These are phyloP conservation scores for Epirrita christyi DNA, from an alignment of 2,888 invertebrate species.

Conservation along the genomic window DNA sequence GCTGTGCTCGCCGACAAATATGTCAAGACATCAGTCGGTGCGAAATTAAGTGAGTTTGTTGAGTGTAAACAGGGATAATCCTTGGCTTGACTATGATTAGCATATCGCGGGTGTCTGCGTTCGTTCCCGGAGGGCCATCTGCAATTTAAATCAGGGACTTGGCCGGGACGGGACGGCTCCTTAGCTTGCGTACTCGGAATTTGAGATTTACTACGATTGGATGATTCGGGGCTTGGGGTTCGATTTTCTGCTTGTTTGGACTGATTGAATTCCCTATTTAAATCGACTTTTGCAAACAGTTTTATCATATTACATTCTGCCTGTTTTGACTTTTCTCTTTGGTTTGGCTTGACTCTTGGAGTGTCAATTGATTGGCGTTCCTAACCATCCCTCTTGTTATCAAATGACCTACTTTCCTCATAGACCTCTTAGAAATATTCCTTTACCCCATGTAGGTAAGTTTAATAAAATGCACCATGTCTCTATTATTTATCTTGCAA, in stretches of 20 bases:
- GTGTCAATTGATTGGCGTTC: conserved; percentile 14
- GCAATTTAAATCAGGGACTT: conserved; percentile 84
- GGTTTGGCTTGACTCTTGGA: conserved; percentile 32
- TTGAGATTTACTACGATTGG: conserved; percentile 81
- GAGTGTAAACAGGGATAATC: conserved; percentile 85
- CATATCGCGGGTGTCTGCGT: conserved; percentile 83
- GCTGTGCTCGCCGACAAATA: conserved; percentile 54
- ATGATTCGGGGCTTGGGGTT: conserved; percentile 81
- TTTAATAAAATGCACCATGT: conserved; percentile 22
- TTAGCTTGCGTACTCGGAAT: conserved; percentile 78
- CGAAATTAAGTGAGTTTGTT: conserved; percentile 84
- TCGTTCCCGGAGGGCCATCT: conserved; percentile 76
- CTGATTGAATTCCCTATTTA: conserved; percentile 77
- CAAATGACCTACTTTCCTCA: neutral
- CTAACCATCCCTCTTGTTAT: neutral
- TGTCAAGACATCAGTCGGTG: conserved; percentile 76
- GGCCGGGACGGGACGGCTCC: conserved; percentile 78
- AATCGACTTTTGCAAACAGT: conserved; percentile 63
- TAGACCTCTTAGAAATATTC: no score
- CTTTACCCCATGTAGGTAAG: conserved; percentile 3
- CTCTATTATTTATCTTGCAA: conserved; percentile 27
- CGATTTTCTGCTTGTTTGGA: conserved; percentile 82
- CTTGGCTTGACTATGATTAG: conserved; percentile 84
- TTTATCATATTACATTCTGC: conserved; percentile 45
- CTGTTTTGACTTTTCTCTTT: no score